Conservation (phyloP, 2,888 invertebrate species). For the Eupithecia pulchellata region DNA sequence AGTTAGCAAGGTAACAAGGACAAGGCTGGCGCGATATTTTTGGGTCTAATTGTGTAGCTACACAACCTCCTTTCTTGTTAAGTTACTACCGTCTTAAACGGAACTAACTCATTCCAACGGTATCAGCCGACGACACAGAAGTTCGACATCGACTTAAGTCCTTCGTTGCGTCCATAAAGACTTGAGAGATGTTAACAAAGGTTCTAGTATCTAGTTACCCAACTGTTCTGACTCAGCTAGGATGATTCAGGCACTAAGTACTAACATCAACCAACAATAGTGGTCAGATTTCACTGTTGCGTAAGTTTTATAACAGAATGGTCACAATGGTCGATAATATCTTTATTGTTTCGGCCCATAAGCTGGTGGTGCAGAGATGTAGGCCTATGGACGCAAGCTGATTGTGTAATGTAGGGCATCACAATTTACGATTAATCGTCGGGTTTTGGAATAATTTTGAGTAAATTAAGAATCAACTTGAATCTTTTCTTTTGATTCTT, state of each 20-base stretch:
- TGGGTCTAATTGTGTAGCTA: too few relatives aligned
- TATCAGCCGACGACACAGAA: too few relatives aligned
- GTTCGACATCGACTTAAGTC: too few relatives aligned
- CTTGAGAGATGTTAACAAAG: neutral
- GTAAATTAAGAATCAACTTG: neutral
- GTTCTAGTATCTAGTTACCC: neutral
- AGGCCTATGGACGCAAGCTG: neutral
- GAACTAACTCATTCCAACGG: too few relatives aligned
- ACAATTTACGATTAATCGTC: neutral
- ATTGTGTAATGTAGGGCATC: constrained; percentile 1
- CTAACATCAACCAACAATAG: constrained; percentile 1
- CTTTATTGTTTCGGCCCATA: constrained; percentile 29
- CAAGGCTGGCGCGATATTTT: too few relatives aligned
- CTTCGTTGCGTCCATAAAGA: too few relatives aligned
- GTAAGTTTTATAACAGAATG: constrained; percentile 25
- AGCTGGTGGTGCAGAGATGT: constrained; percentile 11
- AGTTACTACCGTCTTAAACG: too few relatives aligned
- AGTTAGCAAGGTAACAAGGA: neutral
- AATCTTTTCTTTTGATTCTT: neutral
- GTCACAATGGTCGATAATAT: constrained; percentile 30
- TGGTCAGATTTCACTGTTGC: constrained; percentile 14
- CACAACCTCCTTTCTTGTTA: too few relatives aligned
- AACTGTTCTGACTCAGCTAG: neutral
- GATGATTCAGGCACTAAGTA: constrained; percentile 6
- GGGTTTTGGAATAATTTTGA: neutral